A percentile compares a stretch with the other conserved stretches of the same genome.
phyloP scores from a whole-genome alignment of 2,888 invertebrate genomes.

The Eilema sororculum region DNA sequence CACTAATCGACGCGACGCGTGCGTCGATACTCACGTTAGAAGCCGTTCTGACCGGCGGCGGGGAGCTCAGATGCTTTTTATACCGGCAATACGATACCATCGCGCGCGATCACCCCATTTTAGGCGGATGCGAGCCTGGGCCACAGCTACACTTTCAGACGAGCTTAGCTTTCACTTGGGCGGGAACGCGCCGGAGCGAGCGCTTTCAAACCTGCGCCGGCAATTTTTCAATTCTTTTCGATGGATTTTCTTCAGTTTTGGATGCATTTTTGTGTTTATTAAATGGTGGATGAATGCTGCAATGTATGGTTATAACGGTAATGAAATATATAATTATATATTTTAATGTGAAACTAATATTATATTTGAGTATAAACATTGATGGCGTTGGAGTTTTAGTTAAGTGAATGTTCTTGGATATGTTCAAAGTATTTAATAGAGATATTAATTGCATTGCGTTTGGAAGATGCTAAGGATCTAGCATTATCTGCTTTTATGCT shows the following conservation, averaged over 20 bases:
- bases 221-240: conserved; percentile 17
- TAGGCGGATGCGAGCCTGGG: conserved; percentile 83
- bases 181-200: conserved; percentile 59
- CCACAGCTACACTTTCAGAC: conserved; percentile 80
- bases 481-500: conserved; percentile 12
- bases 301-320: conserved; percentile 26
- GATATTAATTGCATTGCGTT: conserved; percentile 24
- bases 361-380: conserved; percentile 40
- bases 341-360: conserved; percentile 19
- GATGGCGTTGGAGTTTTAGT: conserved; percentile 20
- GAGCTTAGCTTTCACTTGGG: conserved; percentile 85
- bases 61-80: conserved; percentile 91
- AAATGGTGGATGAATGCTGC: conserved; percentile 28
- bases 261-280: conserved; percentile 39
- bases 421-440: conserved; percentile 16
- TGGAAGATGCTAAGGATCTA: background rate
- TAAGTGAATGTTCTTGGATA: conserved; percentile 26
- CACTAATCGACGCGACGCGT: conserved; percentile 67
- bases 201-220: conserved; percentile 39
- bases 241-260: conserved; percentile 34
- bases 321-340: conserved; percentile 36
- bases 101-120: conserved; percentile 85
- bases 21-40: conserved; percentile 95
- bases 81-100: conserved; percentile 93
- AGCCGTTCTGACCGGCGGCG: conserved; percentile 97